phyloP scores from a whole-genome alignment of 2,888 invertebrate genomes.

The Ophion slaviceki region DNA sequence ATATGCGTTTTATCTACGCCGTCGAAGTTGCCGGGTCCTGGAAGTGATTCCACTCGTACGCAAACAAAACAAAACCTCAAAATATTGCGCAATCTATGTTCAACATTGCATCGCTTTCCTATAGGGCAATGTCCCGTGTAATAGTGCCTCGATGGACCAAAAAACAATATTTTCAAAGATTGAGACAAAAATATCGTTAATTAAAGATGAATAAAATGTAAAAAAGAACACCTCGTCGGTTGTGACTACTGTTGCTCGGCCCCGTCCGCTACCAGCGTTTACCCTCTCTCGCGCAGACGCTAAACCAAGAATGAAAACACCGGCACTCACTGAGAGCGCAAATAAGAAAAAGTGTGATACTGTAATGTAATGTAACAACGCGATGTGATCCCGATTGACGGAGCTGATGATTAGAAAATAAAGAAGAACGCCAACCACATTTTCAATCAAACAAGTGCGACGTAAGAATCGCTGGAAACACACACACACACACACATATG shows the following conservation, averaged over 20 bases:
- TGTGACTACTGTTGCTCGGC: background rate
- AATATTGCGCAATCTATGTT: background rate
- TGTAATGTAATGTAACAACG: slow-evolving; percentile 66
- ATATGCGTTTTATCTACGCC: background rate
- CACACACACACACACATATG: slow-evolving; percentile 5
- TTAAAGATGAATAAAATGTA: background rate
- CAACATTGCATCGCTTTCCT: background rate
- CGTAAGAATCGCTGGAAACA: slow-evolving; percentile 41
- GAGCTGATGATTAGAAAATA: slow-evolving; percentile 56
- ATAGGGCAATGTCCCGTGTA: no score
- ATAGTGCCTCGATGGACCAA: no score
- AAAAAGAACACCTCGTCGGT: background rate
- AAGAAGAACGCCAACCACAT: background rate
- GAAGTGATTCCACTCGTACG: background rate
- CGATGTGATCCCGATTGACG: slow-evolving; percentile 61
- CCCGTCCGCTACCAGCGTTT: background rate
- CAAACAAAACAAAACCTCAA: slow-evolving; percentile 10
- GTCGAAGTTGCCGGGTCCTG: background rate
- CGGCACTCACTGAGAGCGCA: slow-evolving; percentile 31
- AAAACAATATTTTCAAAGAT: no score
- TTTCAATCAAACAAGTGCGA: slow-evolving; percentile 37
- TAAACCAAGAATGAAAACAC: background rate
- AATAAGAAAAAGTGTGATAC: slow-evolving; percentile 62
- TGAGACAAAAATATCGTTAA: background rate
- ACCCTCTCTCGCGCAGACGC: background rate